Conservation (phyloP, 1,140 invertebrate genomes). For the Augochlora pura region DNA sequence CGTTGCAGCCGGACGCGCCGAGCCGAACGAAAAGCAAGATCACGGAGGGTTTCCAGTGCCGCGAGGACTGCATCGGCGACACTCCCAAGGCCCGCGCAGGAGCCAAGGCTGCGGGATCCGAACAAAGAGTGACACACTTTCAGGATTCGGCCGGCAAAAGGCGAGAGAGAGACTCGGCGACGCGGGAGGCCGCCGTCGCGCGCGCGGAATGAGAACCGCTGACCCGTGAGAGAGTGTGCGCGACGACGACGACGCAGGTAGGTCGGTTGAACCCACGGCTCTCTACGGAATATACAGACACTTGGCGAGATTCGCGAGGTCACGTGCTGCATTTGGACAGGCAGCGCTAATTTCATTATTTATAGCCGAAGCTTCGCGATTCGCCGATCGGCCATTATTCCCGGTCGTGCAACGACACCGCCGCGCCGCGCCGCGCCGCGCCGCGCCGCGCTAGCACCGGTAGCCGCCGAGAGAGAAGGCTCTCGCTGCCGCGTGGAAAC, state of each 20-base stretch:
- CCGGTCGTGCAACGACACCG: conserved; percentile 32
- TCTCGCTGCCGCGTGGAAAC: not conserved
- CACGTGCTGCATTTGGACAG: conserved; percentile 70
- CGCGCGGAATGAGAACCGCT: conserved; percentile 57
- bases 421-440: not conserved
- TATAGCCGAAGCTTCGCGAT: conserved; percentile 66
- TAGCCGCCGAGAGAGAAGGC: no score
- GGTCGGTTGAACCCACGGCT: conserved; percentile 71
- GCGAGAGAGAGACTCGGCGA: no score
- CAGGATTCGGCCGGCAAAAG: no score
- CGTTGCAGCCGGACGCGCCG: no score
- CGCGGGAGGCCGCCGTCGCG: no score
- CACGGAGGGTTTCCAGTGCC: no score
- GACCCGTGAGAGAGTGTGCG: conserved; percentile 61
- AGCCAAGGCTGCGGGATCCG: no score
- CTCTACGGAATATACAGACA: conserved; percentile 74
- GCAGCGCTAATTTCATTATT: conserved; percentile 74
- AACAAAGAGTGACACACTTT: no score
- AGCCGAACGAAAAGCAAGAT: not conserved
- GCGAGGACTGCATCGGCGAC: no score
- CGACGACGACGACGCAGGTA: conserved; percentile 65
- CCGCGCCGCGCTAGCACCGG: no score
- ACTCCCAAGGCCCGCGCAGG: no score
- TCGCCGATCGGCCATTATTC: conserved; percentile 64
- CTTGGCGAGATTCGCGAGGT: conserved; percentile 71